Base-by-base conservation (phyloP, 2,888 invertebrate genomes). In the Leptinotarsa tumamoca region DNA sequence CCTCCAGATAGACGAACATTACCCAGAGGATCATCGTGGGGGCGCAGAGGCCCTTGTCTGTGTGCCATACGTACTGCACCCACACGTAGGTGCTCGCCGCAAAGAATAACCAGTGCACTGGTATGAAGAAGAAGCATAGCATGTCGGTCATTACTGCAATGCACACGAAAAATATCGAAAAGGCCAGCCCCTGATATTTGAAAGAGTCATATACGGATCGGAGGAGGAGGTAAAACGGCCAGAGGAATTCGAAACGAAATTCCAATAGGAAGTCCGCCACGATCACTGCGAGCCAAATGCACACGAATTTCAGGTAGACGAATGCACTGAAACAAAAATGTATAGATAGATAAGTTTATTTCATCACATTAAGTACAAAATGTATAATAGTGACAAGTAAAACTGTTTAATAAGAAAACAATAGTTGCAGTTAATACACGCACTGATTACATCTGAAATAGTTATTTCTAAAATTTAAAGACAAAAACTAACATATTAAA, bases 101-200 rank as follows among this genome's bases (percentile, higher is more conserved):
- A 89, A 99, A 98, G 90, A 98, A 97, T 88, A 98, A 92, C 95
- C 98, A 98, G 89, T 98, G 96, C 84, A 98, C 95, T 82, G 99
- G 99, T 91, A 99, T 97, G 90, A 98, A 98, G 91, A 99, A 96
- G 91, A 96, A 98, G 92, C 98, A 99, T 90, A 99, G 95, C 93
- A 99, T 95, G 90, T 99, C 99, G 85, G 98, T 98, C 82, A 98
- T 98, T 85, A 98, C 93, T 83, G 98, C 98, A 89, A 99, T 95
- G 90, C 97, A 98, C 88, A 99, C 96, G 91, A 99, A 99, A 91
- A 98, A 96, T 87, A 98, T 94, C 86, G 98, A 97, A 90, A 98
- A 98, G 88, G 97, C 97, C 92, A 98, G 91, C 89, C 98, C 98
- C 92, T 98, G 98, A 90, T 97, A 98, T 91, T 97, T 97, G 90